These are phyloP conservation scores for Austrolebias charrua DNA, from an alignment of 2,797 vertebrate genomes.

Conservation along the genomic window DNA sequence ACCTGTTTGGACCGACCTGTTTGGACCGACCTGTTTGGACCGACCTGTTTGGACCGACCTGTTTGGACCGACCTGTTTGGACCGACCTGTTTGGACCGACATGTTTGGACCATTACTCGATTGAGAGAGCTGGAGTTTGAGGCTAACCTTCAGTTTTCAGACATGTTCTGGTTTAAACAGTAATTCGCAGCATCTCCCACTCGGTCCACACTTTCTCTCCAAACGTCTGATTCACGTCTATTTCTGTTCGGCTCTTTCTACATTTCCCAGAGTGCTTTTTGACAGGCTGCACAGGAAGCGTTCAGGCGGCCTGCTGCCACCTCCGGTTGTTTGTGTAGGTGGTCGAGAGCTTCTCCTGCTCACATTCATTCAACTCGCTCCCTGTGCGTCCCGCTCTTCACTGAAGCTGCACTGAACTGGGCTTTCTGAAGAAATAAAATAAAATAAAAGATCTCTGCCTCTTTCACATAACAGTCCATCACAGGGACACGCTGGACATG, in stretches of 20 bases:
- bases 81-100: too few species aligned
- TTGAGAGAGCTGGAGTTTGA: too few species aligned
- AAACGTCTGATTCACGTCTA: constrained; percentile 21
- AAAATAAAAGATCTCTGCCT: too few species aligned
- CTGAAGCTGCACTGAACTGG: constrained; percentile 13
- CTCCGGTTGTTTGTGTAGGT: constrained; percentile 41
- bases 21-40: too few species aligned
- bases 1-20: too few species aligned
- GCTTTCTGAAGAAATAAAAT: constrained; percentile 18
- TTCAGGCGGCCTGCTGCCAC: constrained; percentile 25
- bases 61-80: too few species aligned
- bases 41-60: too few species aligned
- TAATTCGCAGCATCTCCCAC: background rate
- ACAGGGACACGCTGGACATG: too few species aligned
- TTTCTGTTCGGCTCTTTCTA: constrained; percentile 38
- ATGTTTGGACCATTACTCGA: too few species aligned
- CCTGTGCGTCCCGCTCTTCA: constrained; percentile 15
- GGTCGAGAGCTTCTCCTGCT: constrained; percentile 34
- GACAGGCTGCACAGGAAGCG: constrained; percentile 10
- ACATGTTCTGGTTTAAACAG: background rate
- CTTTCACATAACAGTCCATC: too few species aligned
- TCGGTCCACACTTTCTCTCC: background rate
- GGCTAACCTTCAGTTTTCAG: too few species aligned
- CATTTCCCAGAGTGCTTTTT: constrained; percentile 39
- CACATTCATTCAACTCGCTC: constrained; percentile 22